Percentiles rank a stretch among this genome's conserved stretches.
phyloP scores from a whole-genome alignment of 2,888 invertebrate genomes.

The Athrips mouffetella region DNA sequence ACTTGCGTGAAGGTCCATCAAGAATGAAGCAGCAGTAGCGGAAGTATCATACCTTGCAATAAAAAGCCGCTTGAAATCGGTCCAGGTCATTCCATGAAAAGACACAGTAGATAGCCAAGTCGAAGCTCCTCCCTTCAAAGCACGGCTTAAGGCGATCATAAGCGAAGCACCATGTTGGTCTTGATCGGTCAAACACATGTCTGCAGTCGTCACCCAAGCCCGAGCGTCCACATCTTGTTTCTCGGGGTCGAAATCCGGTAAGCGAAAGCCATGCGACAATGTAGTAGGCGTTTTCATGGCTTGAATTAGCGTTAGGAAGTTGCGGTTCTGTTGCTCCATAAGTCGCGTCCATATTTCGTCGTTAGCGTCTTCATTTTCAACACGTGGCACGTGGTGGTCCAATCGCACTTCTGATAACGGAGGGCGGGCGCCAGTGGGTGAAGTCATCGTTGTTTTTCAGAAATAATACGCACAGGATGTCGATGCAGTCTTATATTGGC shows the following conservation, averaged over 20 bases:
- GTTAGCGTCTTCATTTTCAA: too few relatives aligned
- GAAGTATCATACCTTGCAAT: neutral
- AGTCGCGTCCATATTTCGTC: too few relatives aligned
- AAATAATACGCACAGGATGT: too few relatives aligned
- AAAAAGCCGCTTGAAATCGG: slow-evolving; percentile 11
- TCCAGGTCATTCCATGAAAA: slow-evolving; percentile 13
- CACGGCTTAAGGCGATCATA: slow-evolving; percentile 4
- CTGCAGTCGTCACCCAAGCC: slow-evolving; percentile 1
- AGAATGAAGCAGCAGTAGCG: neutral
- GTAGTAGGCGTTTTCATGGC: neutral
- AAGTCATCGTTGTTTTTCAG: too few relatives aligned
- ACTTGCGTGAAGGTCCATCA: neutral
- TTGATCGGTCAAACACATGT: neutral
- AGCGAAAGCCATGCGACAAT: neutral
- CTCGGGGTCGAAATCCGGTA: neutral
- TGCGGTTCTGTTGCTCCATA: neutral
- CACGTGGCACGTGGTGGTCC: neutral
- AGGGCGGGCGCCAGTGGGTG: too few relatives aligned
- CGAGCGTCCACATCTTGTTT: neutral
- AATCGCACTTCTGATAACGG: neutral
- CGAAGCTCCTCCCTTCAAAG: slow-evolving; percentile 14
- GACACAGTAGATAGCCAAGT: slow-evolving; percentile 13
- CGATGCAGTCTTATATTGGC: too few relatives aligned
- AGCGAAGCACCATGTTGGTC: neutral
- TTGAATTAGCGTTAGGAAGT: neutral